These are phyloP conservation scores for Dendroctonus ponderosae DNA, from an alignment of 1,140 invertebrate species.

Conservation along the genomic window DNA sequence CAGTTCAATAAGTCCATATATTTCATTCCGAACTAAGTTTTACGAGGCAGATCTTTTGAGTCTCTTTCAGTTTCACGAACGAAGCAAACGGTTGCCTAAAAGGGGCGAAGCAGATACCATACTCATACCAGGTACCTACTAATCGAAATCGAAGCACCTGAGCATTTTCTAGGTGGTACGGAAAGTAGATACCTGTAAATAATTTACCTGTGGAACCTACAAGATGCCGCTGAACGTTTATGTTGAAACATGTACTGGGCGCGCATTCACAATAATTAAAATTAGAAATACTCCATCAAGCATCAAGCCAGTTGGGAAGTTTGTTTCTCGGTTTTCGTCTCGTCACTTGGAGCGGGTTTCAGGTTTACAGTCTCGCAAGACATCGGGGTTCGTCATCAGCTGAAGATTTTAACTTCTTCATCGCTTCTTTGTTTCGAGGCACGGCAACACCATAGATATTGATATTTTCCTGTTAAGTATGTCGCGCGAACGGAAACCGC, in stretches of 20 bases:
- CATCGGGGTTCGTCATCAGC: conserved; percentile 22
- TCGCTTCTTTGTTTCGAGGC: conserved; percentile 22
- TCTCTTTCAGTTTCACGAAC: no score
- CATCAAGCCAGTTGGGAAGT: conserved; percentile 15
- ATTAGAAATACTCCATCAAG: conserved; percentile 28
- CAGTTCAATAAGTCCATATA: no score
- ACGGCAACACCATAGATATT: conserved; percentile 4
- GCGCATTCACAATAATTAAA: conserved; percentile 30
- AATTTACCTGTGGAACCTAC: conserved; percentile 16
- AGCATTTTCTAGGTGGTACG: neutral
- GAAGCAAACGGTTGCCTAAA: no score
- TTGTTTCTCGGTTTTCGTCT: conserved; percentile 1
- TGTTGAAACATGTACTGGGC: conserved; percentile 4
- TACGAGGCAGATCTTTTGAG: no score
- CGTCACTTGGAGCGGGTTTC: conserved; percentile 14
- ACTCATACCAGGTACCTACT: no score
- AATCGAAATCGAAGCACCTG: neutral
- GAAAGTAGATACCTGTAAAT: conserved; percentile 12
- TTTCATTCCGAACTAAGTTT: no score
- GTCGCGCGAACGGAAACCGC: conserved; percentile 13
- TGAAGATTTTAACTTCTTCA: conserved; percentile 24
- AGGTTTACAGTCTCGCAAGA: conserved; percentile 21
- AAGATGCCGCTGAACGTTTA: conserved; percentile 29
- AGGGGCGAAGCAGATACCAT: no score
- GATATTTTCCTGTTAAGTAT: neutral